These are phyloP conservation scores for Trachymyrmex septentrionalis DNA, from an alignment of 1,140 invertebrate genomes.

Conservation along the genomic window DNA sequence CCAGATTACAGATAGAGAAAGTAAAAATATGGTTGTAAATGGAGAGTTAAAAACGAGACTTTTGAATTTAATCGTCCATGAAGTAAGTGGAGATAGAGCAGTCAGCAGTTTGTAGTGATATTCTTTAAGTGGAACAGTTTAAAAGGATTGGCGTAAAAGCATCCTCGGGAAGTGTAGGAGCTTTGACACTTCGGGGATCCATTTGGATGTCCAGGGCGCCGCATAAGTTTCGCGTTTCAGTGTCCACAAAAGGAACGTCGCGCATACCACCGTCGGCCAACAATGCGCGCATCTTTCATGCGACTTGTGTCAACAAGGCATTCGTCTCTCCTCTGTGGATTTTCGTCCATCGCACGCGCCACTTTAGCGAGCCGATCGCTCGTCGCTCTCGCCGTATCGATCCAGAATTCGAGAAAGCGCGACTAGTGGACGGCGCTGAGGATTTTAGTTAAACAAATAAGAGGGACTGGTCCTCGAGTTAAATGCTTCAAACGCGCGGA, in stretches of 20 bases:
- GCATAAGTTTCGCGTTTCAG: constrained; percentile 70
- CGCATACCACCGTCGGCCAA: constrained; percentile 58
- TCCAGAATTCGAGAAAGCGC: constrained; percentile 64
- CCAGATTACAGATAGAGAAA: too few relatives aligned
- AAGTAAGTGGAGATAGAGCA: background rate
- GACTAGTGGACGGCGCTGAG: constrained; percentile 62
- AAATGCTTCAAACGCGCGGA: constrained; percentile 27
- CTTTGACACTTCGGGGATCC: constrained; percentile 45
- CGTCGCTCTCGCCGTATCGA: constrained; percentile 66
- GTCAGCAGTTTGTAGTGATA: background rate
- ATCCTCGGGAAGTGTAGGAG: constrained; percentile 26
- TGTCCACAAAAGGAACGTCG: constrained; percentile 67
- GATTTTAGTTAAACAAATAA: constrained; percentile 81
- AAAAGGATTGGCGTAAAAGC: constrained; percentile 38
- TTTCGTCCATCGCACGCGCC: constrained; percentile 73
- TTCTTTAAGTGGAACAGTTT: constrained; percentile 23
- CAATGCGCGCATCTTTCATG: constrained; percentile 65
- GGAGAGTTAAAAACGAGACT: background rate
- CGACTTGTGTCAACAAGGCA: constrained; percentile 69
- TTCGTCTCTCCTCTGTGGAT: constrained; percentile 63
- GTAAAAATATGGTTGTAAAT: too few relatives aligned
- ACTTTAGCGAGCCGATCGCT: constrained; percentile 57
- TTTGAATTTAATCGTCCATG: constrained; percentile 11
- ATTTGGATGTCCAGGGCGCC: constrained; percentile 49
- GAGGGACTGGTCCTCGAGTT: constrained; percentile 55